Base-by-base conservation (phyloP, 1,140 invertebrate species). In the Vollenhovia emeryi region DNA sequence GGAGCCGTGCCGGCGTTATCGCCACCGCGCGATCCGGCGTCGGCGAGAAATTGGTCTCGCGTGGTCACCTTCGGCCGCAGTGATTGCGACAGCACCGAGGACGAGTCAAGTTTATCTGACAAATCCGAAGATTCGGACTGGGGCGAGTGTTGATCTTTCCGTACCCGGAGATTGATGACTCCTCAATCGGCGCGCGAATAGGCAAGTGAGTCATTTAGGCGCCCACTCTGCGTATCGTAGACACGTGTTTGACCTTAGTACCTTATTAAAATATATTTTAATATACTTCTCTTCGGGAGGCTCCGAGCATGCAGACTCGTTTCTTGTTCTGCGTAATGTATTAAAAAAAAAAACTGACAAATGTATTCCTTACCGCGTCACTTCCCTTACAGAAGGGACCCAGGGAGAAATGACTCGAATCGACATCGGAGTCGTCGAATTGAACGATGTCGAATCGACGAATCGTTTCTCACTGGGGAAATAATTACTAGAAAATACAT, bases 261-360 rank as follows among this genome's bases (percentile, higher is more conserved):
- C n/a, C n/a, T n/a, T n/a, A n/a, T n/a, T n/a, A n/a, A n/a, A n/a
- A 62, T 45, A 62, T 76, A 76, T 76, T 76, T 62, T 48, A 76
- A 60, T 75, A 45, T 30, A 13, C 27, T 13, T 73, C 18, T 71
- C 30, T 71, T 30, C n/a, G 40, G 1, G 18, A 73, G 7, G 27
- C 13, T 68, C 21, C 18, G 18, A 33, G n/a, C 11, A 9, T 55
- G n/a, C n/a, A 75, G 15, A 43, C 18, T 62, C 27, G 15, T 45
- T 40, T 75, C 11, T 5, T 76, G 11, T 30, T 62, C 18, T 62
- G 11, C 5, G 18, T 62, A 62, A 59, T 18, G 27, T 43, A 13
- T 27, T 43, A n/a, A 76, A 30, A 33, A 18, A 15, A 62, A 15
- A 66, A 43, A 66, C 11, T 45, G 24, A 62, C 24, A 27, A 62